Conservation (phyloP, 2,797 vertebrate genomes). For the Galaxias olidus region DNA sequence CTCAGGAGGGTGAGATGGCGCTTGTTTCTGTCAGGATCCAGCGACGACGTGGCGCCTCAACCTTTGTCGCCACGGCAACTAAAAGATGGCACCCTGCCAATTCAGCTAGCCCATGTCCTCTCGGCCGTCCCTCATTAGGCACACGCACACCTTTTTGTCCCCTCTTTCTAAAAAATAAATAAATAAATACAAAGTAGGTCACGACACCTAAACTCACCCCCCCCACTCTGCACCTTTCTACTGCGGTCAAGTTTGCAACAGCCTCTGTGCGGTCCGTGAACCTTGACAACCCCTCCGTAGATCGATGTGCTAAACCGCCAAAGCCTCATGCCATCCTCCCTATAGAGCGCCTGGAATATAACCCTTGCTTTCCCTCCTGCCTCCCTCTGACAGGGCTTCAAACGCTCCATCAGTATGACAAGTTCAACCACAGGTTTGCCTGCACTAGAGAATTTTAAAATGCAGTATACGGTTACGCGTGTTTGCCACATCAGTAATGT, state of each 20-base stretch:
- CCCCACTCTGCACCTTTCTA: slow-evolving; percentile 20
- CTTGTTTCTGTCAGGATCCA: slow-evolving; percentile 11
- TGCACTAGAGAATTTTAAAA: slow-evolving; percentile 29
- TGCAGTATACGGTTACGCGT: slow-evolving; percentile 15
- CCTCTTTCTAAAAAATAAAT: slow-evolving; percentile 19
- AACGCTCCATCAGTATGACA: slow-evolving; percentile 11
- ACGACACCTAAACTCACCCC: slow-evolving; percentile 31
- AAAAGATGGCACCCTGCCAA: slow-evolving; percentile 45
- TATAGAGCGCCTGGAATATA: too few relatives aligned
- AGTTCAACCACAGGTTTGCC: slow-evolving; percentile 19
- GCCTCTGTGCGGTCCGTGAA: slow-evolving; percentile 3
- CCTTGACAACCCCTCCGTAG: background rate
- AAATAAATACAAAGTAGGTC: too few relatives aligned
- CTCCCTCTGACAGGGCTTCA: background rate
- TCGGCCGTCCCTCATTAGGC: slow-evolving; percentile 33
- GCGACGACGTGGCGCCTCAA: background rate
- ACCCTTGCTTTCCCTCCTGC: too few relatives aligned
- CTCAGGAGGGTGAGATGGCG: background rate
- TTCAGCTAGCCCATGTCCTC: slow-evolving; percentile 8
- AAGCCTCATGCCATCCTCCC: background rate
- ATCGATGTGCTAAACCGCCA: background rate
- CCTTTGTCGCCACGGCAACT: slow-evolving; percentile 37
- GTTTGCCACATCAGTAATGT: background rate
- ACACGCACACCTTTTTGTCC: slow-evolving; percentile 25
- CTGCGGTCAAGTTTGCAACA: slow-evolving; percentile 21